Evolutionary conservation across 2,888 invertebrate species (phyloP).

Genomic region (Chalcis sispes): DNA sequence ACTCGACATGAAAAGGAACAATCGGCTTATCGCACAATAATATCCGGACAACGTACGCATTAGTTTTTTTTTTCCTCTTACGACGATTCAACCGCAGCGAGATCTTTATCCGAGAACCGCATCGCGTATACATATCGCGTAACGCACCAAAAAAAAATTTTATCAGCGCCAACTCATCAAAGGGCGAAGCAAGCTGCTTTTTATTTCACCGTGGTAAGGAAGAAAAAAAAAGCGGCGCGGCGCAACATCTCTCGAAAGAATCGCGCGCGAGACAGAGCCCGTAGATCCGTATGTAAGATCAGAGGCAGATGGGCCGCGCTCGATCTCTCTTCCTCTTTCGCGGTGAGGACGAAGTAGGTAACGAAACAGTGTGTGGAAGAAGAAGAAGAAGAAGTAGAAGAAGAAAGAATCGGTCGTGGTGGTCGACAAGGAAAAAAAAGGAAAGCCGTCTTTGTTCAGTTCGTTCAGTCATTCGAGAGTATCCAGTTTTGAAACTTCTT

Average conservation of each 20-base stretch:
- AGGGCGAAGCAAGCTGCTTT: too few species aligned
- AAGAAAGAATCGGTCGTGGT: background rate
- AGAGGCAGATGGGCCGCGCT: constrained; percentile 35
- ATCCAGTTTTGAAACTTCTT: background rate
- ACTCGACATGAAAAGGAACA: constrained; percentile 33
- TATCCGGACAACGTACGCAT: constrained; percentile 29
- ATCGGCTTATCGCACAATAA: constrained; percentile 42
- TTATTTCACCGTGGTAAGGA: background rate
- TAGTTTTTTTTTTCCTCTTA: constrained; percentile 41
- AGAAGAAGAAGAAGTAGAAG: background rate
- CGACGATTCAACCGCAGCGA: constrained; percentile 6
- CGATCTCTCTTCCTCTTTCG: background rate
- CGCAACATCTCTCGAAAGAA: background rate
- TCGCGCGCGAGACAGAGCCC: constrained; percentile 37
- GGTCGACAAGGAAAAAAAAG: constrained; percentile 13
- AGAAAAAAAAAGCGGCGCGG: constrained; percentile 13
- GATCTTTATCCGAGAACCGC: constrained; percentile 37
- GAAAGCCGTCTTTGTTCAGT: constrained; percentile 19
- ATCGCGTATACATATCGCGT: constrained; percentile 11
- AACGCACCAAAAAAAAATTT: constrained; percentile 20
- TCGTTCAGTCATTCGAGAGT: constrained; percentile 15
- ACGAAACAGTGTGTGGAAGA: too few species aligned
- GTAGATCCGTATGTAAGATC: constrained; percentile 44
- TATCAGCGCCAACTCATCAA: constrained; percentile 42
- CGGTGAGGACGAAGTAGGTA: background rate